Evolutionary conservation across 2,888 invertebrate genomes (phyloP), one percentile per base, ranked within the genome.

Genomic region (Phaonia tiefii): DNA sequence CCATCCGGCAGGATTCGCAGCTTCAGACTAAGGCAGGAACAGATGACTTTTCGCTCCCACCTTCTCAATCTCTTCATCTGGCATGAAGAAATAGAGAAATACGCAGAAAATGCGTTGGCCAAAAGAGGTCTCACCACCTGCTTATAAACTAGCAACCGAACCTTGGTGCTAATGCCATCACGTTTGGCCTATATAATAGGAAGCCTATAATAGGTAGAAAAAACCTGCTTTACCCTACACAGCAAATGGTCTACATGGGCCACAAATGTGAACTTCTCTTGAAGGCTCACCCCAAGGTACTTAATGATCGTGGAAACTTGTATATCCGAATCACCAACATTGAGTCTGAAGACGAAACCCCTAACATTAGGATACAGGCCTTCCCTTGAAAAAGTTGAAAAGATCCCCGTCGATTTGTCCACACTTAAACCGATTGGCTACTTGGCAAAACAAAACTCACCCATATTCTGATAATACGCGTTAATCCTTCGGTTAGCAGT

Each of bases 221-320:
- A 46, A 46, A 1, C n/a, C 5, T 4, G 4, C 17, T 1, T 46
- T 17, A 1, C 17, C 11, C 5, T 31, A 56, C 0, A 56, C 31
- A 1, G n/a, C n/a, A n/a, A n/a, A n/a, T n/a, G n/a, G n/a, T n/a
- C n/a, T n/a, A n/a, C n/a, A n/a, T n/a, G n/a, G n/a, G n/a, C n/a
- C n/a, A n/a, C n/a, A n/a, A n/a, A n/a, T n/a, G n/a, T n/a, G n/a
- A n/a, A n/a, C n/a, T n/a, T n/a, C n/a, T n/a, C n/a, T n/a, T n/a
- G n/a, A n/a, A n/a, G n/a, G n/a, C n/a, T n/a, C n/a, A 56, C 56
- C 11, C 56, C 56, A 2, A 56, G 56, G 26, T 56, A 56, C 7
- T 10, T 26, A 0, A 56, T 11, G n/a, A n/a, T n/a, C n/a, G n/a
- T n/a, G n/a, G n/a, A n/a, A n/a, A n/a, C n/a, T n/a, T n/a, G n/a